Percentiles rank a stretch among this genome's conserved stretches.
Evolutionary conservation across 2,888 invertebrate genomes (phyloP).

Genomic region (Macaria notata): DNA sequence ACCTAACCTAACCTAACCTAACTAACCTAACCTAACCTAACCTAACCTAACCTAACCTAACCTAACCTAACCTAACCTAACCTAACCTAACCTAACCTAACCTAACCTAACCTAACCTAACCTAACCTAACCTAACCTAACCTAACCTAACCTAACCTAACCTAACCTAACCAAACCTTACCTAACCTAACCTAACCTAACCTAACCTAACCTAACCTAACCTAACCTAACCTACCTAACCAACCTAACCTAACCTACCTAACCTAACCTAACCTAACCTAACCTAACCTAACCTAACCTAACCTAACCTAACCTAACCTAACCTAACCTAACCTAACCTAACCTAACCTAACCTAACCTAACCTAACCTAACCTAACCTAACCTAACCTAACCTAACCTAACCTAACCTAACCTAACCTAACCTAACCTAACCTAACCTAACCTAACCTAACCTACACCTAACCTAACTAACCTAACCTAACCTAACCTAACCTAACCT

Average conservation of each 20-base stretch:
- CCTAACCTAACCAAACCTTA: conserved; percentile 28
- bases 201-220: conserved; percentile 22
- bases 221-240: conserved; percentile 20
- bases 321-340: conserved; percentile 25
- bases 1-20: conserved; percentile 23
- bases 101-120: conserved; percentile 35
- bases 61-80: conserved; percentile 22
- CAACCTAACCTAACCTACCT: conserved; percentile 20
- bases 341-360: conserved; percentile 27
- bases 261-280: conserved; percentile 26
- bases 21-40: conserved; percentile 14
- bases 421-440: background rate
- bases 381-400: conserved; percentile 22
- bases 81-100: conserved; percentile 21
- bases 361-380: conserved; percentile 22
- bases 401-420: conserved; percentile 20
- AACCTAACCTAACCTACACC: too few relatives aligned
- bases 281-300: conserved; percentile 25
- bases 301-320: conserved; percentile 25
- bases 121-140: conserved; percentile 33
- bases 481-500: too few relatives aligned
- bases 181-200: conserved; percentile 31
- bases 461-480: too few relatives aligned
- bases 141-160: conserved; percentile 27
- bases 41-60: conserved; percentile 23